A percentile compares a stretch with the other conserved stretches of the same genome.
phyloP scores from a whole-genome alignment of 2,888 invertebrate species.

The Stramonita haemastoma region DNA sequence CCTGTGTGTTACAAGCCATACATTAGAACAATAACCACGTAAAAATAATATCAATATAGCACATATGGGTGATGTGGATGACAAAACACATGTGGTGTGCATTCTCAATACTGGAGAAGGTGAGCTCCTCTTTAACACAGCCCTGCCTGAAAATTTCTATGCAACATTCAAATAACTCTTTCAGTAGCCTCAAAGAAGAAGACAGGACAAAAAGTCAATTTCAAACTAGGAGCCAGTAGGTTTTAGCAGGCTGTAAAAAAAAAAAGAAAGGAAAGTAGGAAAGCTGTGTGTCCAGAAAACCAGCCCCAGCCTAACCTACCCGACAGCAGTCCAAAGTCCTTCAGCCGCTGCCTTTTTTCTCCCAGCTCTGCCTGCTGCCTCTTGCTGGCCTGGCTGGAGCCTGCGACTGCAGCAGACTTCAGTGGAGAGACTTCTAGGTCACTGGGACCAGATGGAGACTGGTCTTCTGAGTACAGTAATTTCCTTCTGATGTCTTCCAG shows the following conservation, averaged over 20 bases:
- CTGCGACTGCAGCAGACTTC: neutral
- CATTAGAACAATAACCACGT: too few species aligned
- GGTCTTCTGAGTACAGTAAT: neutral
- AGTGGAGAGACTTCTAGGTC: too few species aligned
- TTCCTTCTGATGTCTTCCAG: neutral
- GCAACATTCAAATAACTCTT: neutral
- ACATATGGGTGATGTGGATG: too few species aligned
- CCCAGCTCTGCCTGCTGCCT: neutral
- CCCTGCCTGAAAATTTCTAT: neutral
- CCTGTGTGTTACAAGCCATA: too few species aligned
- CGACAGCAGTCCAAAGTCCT: neutral
- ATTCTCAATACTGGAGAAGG: too few species aligned
- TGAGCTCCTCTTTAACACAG: too few species aligned
- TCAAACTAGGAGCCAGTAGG: too few species aligned
- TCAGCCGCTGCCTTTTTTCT: neutral
- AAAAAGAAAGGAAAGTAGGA: neutral
- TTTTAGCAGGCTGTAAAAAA: neutral
- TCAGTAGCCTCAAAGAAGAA: neutral
- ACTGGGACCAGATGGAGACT: neutral
- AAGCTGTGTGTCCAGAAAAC: too few species aligned
- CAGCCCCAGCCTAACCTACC: neutral
- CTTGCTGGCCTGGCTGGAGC: neutral
- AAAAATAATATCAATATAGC: too few species aligned
- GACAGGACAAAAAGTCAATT: too few species aligned
- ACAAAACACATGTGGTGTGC: too few species aligned